Evolutionary conservation across 2,888 invertebrate genomes (phyloP).

Genomic region (Pogonocherus hispidulus): DNA sequence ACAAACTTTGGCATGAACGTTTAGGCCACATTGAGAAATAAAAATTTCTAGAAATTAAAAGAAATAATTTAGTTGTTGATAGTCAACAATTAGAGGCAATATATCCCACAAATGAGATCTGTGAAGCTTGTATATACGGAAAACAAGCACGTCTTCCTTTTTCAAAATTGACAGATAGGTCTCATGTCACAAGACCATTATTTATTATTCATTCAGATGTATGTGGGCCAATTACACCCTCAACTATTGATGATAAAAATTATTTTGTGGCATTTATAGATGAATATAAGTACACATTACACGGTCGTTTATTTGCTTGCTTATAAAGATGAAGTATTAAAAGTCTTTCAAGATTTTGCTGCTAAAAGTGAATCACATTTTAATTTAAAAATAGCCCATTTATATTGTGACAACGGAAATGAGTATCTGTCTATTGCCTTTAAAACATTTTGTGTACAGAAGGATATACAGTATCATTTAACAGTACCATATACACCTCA

Average conservation of each 20-base stretch:
- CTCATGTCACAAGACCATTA: constrained; percentile 21
- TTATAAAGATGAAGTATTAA: constrained; percentile 40
- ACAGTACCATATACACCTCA: constrained; percentile 61
- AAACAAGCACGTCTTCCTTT: constrained; percentile 1
- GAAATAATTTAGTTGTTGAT: neutral
- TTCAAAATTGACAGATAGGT: neutral
- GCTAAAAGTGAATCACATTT: constrained; percentile 16
- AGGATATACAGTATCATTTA: too few relatives aligned
- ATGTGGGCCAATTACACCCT: constrained; percentile 31
- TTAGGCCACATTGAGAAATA: constrained; percentile 28
- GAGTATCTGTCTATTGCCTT: too few relatives aligned
- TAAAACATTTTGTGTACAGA: constrained; percentile 34
- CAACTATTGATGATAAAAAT: constrained; percentile 55
- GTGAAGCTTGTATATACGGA: neutral
- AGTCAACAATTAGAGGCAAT: too few relatives aligned
- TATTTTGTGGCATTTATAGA: constrained; percentile 62
- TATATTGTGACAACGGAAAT: constrained; percentile 48
- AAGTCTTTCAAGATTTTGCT: constrained; percentile 35
- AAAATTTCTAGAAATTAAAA: constrained; percentile 15
- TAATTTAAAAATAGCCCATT: constrained; percentile 40
- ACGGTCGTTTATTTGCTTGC: constrained; percentile 55
- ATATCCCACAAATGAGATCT: neutral
- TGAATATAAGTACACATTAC: constrained; percentile 61
- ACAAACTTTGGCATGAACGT: constrained; percentile 27
- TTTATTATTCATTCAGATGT: constrained; percentile 32